A percentile compares a stretch with the other conserved stretches of the same genome.
Evolutionary conservation across 2,888 invertebrate species (phyloP).

Genomic region (Napeogenes sylphis): DNA sequence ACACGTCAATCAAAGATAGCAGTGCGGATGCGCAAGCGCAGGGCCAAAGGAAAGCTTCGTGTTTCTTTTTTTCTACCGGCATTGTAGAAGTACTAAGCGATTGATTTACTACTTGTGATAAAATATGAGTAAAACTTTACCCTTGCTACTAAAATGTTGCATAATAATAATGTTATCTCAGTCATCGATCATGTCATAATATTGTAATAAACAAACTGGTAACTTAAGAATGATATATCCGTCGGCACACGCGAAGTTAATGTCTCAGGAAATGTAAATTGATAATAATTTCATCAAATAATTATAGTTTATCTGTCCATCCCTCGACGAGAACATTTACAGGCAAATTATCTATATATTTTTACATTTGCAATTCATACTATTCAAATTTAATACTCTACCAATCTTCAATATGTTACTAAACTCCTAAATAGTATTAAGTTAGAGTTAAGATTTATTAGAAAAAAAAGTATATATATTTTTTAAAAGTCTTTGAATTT

Average conservation of each 20-base stretch:
- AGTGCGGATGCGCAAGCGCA: constrained; percentile 29
- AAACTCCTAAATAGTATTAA: no score
- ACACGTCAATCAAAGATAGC: constrained; percentile 49
- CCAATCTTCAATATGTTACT: no score
- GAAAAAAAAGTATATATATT: no score
- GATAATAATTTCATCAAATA: constrained; percentile 6
- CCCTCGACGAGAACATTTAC: not conserved
- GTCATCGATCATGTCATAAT: constrained; percentile 29
- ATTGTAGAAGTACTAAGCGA: constrained; percentile 35
- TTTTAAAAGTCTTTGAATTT: no score
- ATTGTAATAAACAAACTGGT: constrained; percentile 16
- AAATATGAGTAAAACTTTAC: constrained; percentile 32
- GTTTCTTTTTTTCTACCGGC: constrained; percentile 51
- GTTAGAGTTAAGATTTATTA: no score
- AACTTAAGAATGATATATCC: constrained; percentile 4
- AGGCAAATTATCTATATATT: not conserved
- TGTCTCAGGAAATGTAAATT: constrained; percentile 2
- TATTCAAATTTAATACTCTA: not conserved
- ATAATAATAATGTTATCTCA: constrained; percentile 39
- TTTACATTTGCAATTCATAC: not conserved
- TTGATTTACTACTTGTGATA: constrained; percentile 36
- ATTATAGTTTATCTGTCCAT: not conserved
- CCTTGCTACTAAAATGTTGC: constrained; percentile 49
- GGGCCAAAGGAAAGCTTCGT: constrained; percentile 39
- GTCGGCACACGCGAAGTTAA: not conserved